Base-by-base conservation (phyloP, 2,888 invertebrate genomes). In the Platypus cylindrus region DNA sequence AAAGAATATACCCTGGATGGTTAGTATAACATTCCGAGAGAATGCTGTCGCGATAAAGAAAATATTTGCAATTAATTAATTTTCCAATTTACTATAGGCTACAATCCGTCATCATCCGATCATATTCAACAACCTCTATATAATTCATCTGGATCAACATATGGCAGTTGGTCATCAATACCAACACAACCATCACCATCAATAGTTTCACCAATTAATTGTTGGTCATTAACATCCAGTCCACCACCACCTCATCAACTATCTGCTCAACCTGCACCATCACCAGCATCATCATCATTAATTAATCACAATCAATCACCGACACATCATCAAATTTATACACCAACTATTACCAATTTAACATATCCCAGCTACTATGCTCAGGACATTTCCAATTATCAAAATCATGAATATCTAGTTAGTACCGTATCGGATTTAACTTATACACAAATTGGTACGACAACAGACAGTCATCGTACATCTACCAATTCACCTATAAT, bases 271-370 rank as follows among this genome's bases (percentile, higher is more conserved):
- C 50, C 54, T 3, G 56, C 58, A 2, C 60, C 61, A 1, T n/a
- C n/a, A n/a, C n/a, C n/a, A n/a, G n/a, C n/a, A n/a, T n/a, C n/a
- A n/a, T n/a, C n/a, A n/a, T n/a, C n/a, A n/a, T n/a, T n/a, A n/a
- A n/a, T n/a, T n/a, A n/a, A n/a, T n/a, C n/a, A n/a, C n/a, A 60
- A 55, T 36, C 60, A 62, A 44, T 62, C 62, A 2, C 62, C 62
- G 9, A 56, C 51, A 23, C 54, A 50, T 15, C 58, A 56, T 37
- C 59, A 60, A 43, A 52, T 58, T 26, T 62, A 62, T 46, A 52
- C 58, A 12, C 45, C 55, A 4, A 58, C 56, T 32, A 49, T 62
- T 31, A 56, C 60, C 11, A 63, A 60, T 36, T 45, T 62, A 5
- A 47, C 59, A 2, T 62, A 62, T 43, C 52, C 58, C 1, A 51